A percentile compares a stretch with the other conserved stretches of the same genome.
These are phyloP conservation scores for Chanos chanos DNA, from an alignment of 2,797 vertebrate genomes.

Conservation along the genomic window DNA sequence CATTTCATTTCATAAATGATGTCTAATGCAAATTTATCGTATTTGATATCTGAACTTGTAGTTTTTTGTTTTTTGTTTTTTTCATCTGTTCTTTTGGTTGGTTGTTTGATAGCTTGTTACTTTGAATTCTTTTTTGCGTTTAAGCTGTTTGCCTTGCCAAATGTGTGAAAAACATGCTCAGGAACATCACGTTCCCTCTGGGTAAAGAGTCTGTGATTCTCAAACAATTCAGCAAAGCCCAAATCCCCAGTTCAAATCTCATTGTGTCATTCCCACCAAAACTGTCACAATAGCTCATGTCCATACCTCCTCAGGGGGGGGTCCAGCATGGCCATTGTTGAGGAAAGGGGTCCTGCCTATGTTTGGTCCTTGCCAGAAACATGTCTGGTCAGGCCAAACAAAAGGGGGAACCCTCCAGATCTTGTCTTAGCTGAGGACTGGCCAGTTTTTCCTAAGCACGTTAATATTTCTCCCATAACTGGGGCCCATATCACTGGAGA, in stretches of 20 bases:
- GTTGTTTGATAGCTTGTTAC: neutral
- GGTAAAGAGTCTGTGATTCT: neutral
- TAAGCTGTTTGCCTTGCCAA: neutral
- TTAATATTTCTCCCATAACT: conserved; percentile 11
- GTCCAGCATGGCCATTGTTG: conserved; percentile 70
- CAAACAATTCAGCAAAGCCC: conserved; percentile 17
- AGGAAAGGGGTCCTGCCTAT: conserved; percentile 57
- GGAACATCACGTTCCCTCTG: neutral
- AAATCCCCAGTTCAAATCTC: conserved; percentile 18
- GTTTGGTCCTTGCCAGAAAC: conserved; percentile 63
- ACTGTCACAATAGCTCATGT: conserved; percentile 80
- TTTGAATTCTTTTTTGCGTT: neutral
- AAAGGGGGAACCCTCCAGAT: conserved; percentile 51
- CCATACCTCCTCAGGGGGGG: conserved; percentile 69
- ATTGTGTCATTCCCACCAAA: conserved; percentile 74
- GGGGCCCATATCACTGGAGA: neutral
- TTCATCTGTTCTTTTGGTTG: neutral
- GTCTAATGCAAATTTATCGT: no score
- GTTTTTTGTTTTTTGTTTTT: no score
- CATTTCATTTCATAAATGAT: no score
- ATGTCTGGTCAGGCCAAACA: conserved; percentile 54
- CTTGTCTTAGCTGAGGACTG: conserved; percentile 7
- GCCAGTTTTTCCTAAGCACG: neutral
- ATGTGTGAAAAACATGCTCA: neutral
- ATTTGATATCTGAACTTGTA: no score